A percentile compares a stretch with the other conserved stretches of the same genome.
phyloP scores from a whole-genome alignment of 2,113 vertebrate species.

The Fulmarus glacialis region DNA sequence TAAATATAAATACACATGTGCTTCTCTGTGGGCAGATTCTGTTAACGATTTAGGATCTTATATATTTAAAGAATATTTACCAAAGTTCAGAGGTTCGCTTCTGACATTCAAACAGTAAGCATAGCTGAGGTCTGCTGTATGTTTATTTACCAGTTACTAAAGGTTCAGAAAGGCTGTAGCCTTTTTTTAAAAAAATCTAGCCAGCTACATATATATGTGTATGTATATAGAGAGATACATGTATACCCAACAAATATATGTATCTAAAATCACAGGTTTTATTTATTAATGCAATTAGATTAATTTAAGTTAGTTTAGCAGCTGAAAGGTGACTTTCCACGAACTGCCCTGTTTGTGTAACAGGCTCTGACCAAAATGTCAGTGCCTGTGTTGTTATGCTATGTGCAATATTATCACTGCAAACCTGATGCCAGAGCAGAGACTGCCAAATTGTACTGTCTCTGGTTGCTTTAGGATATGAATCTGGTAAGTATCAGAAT shows the following conservation, averaged over 20 bases:
- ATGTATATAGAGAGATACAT: background rate
- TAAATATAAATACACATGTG: accelerated
- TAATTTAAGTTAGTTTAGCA: background rate
- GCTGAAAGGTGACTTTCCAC: background rate
- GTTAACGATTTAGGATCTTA: background rate
- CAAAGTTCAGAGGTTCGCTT: background rate
- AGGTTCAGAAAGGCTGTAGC: background rate
- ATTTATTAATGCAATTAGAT: background rate
- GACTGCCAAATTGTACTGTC: background rate
- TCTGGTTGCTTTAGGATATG: background rate
- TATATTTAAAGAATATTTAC: background rate
- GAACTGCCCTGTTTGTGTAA: background rate
- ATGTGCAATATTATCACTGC: background rate
- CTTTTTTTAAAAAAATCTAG: background rate
- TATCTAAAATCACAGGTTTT: background rate
- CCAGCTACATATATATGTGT: background rate
- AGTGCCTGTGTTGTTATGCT: background rate
- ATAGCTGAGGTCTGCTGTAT: background rate
- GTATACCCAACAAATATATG: background rate
- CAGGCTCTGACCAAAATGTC: background rate
- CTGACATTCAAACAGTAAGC: background rate
- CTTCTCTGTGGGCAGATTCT: background rate
- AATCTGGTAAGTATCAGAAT: background rate
- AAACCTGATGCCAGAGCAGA: background rate
- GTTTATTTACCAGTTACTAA: background rate